Evolutionary conservation across 2,113 vertebrate species (phyloP).

Genomic region (Phainopepla nitens): DNA sequence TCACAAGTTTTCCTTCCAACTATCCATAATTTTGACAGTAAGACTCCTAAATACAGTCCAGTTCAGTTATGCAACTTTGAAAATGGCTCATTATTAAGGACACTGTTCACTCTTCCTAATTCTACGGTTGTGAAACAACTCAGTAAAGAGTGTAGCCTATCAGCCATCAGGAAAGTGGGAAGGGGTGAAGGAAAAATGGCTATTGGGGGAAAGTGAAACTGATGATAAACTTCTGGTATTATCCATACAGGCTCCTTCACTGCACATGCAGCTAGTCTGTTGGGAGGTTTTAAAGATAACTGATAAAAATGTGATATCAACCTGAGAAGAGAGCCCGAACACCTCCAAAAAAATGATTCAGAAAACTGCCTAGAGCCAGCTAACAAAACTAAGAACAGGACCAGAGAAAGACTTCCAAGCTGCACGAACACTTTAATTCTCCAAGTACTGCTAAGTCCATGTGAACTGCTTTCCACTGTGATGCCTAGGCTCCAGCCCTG

Average conservation of each 20-base stretch:
- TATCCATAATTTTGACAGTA: not conserved
- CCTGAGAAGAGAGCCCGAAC: not conserved
- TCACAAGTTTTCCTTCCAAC: not conserved
- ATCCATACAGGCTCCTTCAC: not conserved
- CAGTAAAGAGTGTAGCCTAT: not conserved
- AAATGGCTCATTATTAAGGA: not conserved
- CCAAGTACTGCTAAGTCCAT: not conserved
- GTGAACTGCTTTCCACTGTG: not conserved
- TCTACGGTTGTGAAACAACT: not conserved
- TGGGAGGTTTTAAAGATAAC: not conserved
- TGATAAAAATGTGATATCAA: not conserved
- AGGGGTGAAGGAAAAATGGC: not conserved
- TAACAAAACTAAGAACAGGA: not conserved
- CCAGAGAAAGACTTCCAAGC: not conserved
- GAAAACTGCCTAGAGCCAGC: not conserved
- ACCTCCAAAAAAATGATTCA: not conserved
- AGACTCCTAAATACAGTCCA: not conserved
- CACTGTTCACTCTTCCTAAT: not conserved
- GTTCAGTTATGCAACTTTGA: not conserved
- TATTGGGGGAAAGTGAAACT: not conserved
- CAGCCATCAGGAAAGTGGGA: not conserved
- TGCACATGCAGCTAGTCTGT: not conserved
- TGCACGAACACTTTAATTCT: not conserved
- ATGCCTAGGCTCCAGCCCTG: not conserved
- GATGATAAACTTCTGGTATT: not conserved